phyloP scores from a whole-genome alignment of 2,888 invertebrate genomes.

The Palloptera scutellata region DNA sequence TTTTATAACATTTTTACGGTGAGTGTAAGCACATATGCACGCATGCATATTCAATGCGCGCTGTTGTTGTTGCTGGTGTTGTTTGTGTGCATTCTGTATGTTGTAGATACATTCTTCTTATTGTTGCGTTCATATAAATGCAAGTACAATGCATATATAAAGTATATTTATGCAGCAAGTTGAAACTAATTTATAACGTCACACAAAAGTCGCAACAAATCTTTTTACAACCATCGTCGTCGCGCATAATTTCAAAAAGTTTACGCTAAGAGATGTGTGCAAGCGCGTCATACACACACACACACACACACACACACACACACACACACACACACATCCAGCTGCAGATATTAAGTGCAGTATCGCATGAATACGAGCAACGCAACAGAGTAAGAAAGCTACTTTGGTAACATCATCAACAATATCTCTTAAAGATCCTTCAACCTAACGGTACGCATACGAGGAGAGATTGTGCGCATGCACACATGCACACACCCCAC shows the following conservation, averaged over 20 bases:
- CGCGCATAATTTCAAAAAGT: conserved; percentile 2
- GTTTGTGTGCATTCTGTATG: not conserved
- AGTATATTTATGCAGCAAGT: not conserved
- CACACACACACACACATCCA: too few relatives aligned
- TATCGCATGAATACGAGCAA: too few relatives aligned
- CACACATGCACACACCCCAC: conserved; percentile 6
- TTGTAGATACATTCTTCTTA: too few relatives aligned
- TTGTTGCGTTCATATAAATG: not conserved
- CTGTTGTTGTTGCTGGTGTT: not conserved
- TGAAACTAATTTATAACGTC: conserved; percentile 30
- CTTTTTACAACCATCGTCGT: not conserved
- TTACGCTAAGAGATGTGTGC: not conserved
- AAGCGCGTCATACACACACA: too few relatives aligned
- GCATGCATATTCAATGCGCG: not conserved
- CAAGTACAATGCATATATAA: too few relatives aligned
- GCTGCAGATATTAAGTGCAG: too few relatives aligned
- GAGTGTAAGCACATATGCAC: too few relatives aligned
- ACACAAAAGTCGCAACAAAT: conserved; percentile 5
- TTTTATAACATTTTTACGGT: not conserved
- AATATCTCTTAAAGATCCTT: conserved; percentile 22
- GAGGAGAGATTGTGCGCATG: conserved; percentile 19
- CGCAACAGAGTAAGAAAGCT: too few relatives aligned
- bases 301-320: too few relatives aligned
- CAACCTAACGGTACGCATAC: conserved; percentile 27
- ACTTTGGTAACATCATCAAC: too few relatives aligned